Conservation (phyloP, 2,113 vertebrate genomes). For the Melanerpes aurifrons region DNA sequence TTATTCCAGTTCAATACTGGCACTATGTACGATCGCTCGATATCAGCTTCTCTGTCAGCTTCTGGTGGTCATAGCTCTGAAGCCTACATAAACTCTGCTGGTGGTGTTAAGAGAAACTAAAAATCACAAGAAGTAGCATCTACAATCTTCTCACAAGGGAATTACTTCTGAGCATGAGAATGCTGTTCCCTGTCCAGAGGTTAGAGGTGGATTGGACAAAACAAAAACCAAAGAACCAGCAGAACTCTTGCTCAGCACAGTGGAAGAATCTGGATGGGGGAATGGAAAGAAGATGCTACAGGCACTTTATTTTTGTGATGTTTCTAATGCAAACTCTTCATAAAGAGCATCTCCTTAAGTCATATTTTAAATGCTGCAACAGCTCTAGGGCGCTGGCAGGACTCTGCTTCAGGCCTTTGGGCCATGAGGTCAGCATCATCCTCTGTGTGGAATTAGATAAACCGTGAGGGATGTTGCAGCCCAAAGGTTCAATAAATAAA, state of each 20-base stretch:
- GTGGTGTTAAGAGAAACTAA: not conserved
- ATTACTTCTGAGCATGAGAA: not conserved
- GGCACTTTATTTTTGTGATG: not conserved
- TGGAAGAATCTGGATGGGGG: not conserved
- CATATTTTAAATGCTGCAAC: not conserved
- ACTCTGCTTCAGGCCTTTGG: not conserved
- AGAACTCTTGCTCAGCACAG: not conserved
- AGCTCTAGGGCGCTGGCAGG: not conserved
- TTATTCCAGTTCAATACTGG: conserved; percentile 91
- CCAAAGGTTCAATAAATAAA: not conserved
- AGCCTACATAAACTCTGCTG: not conserved
- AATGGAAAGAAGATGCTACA: not conserved
- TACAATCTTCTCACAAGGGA: not conserved
- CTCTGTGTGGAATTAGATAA: not conserved
- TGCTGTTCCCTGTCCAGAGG: not conserved
- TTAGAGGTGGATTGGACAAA: not conserved
- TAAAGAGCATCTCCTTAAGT: not conserved
- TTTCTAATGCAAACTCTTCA: not conserved
- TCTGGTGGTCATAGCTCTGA: conserved; percentile 93
- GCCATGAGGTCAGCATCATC: not conserved
- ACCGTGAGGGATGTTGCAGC: not conserved
- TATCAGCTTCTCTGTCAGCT: conserved; percentile 95
- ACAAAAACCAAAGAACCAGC: not conserved
- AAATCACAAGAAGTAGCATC: not conserved
- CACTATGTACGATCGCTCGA: conserved; percentile 91